Percentiles rank a stretch among this genome's conserved stretches.
Conservation (phyloP, 1,140 invertebrate genomes). For the Cyclargus thomasi region DNA sequence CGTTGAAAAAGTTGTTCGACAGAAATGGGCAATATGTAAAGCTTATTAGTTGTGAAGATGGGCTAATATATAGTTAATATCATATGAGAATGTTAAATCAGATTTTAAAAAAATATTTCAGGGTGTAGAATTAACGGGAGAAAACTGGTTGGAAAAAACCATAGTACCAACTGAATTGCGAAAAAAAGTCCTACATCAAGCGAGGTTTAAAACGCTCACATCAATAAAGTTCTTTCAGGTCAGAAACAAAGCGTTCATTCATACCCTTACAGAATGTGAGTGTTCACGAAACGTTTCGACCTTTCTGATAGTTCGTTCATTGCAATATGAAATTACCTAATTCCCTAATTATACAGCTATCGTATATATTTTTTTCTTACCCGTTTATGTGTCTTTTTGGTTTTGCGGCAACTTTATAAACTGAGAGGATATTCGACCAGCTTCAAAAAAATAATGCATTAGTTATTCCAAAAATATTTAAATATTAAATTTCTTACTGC, state of each 20-base stretch:
- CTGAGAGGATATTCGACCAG: too few relatives aligned
- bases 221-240: constrained; percentile 66
- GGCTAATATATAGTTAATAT: too few relatives aligned
- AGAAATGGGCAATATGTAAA: too few relatives aligned
- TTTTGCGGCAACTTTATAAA: too few relatives aligned
- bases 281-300: constrained; percentile 14
- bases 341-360: neutral
- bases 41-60: too few relatives aligned
- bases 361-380: neutral
- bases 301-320: neutral
- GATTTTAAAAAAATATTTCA: constrained; percentile 27
- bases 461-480: too few relatives aligned
- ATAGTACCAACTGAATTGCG: constrained; percentile 56
- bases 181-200: constrained; percentile 65
- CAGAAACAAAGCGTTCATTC: constrained; percentile 66
- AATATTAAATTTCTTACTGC: too few relatives aligned
- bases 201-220: constrained; percentile 59
- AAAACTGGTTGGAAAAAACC: constrained; percentile 63
- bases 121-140: constrained; percentile 62
- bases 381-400: too few relatives aligned
- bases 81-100: too few relatives aligned
- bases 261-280: constrained; percentile 61
- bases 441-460: too few relatives aligned
- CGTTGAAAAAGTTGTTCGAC: neutral
- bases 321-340: neutral